phyloP scores from a whole-genome alignment of 2,113 vertebrate genomes.

The Maccullochella peelii region DNA sequence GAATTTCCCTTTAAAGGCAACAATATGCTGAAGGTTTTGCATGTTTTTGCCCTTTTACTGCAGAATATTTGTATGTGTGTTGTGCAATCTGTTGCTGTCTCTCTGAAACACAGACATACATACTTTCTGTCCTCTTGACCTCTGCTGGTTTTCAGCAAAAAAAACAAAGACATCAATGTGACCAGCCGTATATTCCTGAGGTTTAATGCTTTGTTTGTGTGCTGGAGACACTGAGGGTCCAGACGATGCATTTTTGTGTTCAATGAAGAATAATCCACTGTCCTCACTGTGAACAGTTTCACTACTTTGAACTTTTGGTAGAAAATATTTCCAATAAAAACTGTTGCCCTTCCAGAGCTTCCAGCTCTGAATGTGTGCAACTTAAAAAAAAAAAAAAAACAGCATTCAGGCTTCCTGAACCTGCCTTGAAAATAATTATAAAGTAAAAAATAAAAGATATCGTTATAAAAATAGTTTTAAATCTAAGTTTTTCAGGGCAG shows the following conservation, averaged over 20 bases:
- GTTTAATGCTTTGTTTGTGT: neutral
- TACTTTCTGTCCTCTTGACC: conserved; percentile 15
- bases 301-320: neutral
- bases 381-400: too few relatives aligned
- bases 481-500: neutral
- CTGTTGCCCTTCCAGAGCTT: neutral
- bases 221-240: too few relatives aligned
- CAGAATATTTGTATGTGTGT: neutral
- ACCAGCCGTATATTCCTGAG: neutral
- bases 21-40: neutral
- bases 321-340: neutral
- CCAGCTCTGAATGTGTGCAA: neutral
- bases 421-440: neutral
- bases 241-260: too few relatives aligned
- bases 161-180: neutral
- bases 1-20: neutral
- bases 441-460: neutral
- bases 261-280: too few relatives aligned
- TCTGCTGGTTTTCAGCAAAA: neutral
- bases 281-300: neutral
- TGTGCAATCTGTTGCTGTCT: neutral
- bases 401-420: neutral
- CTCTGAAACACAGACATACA: neutral
- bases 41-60: neutral
- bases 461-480: neutral